Conservation (phyloP, 2,797 vertebrate genomes). For the Paedocypris micromegethes region DNA sequence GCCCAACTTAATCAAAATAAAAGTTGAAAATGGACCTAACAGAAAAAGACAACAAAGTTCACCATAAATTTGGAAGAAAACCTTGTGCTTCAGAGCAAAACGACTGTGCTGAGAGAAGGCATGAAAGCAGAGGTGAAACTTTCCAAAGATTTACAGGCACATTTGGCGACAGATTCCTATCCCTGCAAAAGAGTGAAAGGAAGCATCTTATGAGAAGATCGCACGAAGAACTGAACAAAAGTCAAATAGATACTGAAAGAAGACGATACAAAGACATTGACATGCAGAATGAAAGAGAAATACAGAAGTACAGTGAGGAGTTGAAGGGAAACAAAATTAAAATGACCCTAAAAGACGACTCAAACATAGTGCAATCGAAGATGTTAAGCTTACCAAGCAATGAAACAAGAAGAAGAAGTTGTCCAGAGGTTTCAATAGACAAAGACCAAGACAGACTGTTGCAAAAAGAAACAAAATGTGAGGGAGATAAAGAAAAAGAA, state of each 20-base stretch:
- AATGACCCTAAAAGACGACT: conserved; percentile 41
- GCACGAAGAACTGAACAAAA: conserved; percentile 41
- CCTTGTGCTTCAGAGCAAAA: no score
- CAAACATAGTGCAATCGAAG: conserved; percentile 52
- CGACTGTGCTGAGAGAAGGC: conserved; percentile 38
- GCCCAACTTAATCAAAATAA: no score
- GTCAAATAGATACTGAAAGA: conserved; percentile 43
- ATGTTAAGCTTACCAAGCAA: conserved; percentile 31
- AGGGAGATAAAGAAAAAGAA: conserved; percentile 48
- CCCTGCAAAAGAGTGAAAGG: conserved; percentile 5
- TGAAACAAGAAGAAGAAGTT: conserved; percentile 41
- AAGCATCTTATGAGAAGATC: conserved; percentile 43
- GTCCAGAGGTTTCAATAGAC: conserved; percentile 31
- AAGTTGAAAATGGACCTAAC: conserved; percentile 52
- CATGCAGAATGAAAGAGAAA: conserved; percentile 53
- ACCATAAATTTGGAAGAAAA: no score
- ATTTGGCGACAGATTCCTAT: conserved; percentile 38
- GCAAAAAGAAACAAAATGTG: conserved; percentile 49
- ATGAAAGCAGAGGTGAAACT: conserved; percentile 56
- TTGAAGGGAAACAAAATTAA: conserved; percentile 40
- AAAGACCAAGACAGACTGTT: conserved; percentile 45
- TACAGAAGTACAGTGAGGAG: conserved; percentile 46
- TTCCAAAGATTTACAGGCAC: conserved; percentile 58
- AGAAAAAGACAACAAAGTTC: conserved; percentile 46
- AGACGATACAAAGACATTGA: conserved; percentile 37